These are phyloP conservation scores for Ondatra zibethicus DNA, from an alignment of 2,113 vertebrate species.

Conservation along the genomic window DNA sequence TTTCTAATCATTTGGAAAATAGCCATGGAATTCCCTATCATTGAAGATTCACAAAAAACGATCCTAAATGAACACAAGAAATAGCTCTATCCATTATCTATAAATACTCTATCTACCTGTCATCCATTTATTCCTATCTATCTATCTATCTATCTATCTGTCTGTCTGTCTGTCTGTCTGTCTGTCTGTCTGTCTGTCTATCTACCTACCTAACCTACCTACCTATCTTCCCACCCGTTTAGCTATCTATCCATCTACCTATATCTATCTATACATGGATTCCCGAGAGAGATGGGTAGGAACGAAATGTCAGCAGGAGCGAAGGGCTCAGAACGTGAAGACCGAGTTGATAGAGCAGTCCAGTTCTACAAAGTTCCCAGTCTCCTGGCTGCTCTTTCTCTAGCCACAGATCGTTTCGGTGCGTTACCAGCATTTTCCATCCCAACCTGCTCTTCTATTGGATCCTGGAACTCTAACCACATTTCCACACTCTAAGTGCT, in stretches of 20 bases:
- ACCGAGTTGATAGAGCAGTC: neutral
- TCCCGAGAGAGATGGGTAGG: neutral
- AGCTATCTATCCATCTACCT: neutral
- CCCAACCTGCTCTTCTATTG: neutral
- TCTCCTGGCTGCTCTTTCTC: neutral
- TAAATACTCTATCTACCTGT: neutral
- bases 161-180: neutral
- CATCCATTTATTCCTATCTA: neutral
- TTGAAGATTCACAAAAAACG: conserved; percentile 2
- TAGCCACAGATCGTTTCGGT: neutral
- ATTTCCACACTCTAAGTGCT: neutral
- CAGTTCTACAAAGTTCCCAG: neutral
- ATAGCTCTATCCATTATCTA: neutral
- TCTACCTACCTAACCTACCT: neutral
- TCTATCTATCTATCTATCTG: too few relatives aligned
- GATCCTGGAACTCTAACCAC: neutral
- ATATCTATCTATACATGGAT: neutral
- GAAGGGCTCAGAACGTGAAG: neutral
- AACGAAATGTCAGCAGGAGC: neutral
- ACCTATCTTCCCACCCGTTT: too few relatives aligned
- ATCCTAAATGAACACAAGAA: neutral
- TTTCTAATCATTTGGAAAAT: neutral
- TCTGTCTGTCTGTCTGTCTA: too few relatives aligned
- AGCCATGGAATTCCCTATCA: neutral
- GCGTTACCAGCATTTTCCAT: neutral